These are phyloP conservation scores for Pyxicephalus adspersus DNA, from an alignment of 2,113 vertebrate species.

Conservation along the genomic window DNA sequence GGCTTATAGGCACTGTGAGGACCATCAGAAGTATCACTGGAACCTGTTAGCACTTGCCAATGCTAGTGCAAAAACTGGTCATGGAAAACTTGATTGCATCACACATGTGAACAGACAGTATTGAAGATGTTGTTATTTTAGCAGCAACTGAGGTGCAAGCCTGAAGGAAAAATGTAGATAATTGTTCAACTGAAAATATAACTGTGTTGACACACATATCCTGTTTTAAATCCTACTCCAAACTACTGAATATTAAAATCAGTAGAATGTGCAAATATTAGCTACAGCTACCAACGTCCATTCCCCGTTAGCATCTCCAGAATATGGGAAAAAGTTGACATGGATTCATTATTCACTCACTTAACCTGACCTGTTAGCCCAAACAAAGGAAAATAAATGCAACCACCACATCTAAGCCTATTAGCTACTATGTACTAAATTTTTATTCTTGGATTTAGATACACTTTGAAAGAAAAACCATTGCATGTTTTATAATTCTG, in stretches of 20 bases:
- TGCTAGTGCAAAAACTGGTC: not conserved
- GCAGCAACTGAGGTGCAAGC: not conserved
- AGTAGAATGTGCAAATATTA: conserved; percentile 21
- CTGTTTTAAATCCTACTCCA: conserved; percentile 14
- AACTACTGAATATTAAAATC: not conserved
- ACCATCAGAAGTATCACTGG: no score
- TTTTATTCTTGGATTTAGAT: no score
- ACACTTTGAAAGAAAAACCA: no score
- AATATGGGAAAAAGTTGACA: not conserved
- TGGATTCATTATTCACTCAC: not conserved
- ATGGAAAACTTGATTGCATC: conserved; percentile 7
- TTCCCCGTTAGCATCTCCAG: not conserved
- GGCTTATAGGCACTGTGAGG: no score
- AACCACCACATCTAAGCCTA: no score
- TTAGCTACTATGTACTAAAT: no score
- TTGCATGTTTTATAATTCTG: no score
- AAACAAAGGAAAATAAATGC: no score
- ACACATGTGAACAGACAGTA: not conserved
- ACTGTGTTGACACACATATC: conserved; percentile 32
- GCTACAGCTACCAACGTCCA: not conserved
- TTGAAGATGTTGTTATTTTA: not conserved
- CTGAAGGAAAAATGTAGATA: conserved; percentile 28
- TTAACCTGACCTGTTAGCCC: not conserved
- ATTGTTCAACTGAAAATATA: conserved; percentile 24
- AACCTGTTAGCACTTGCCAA: no score